These are phyloP conservation scores for Eptesicus fuscus DNA, from an alignment of 2,113 vertebrate species.

Conservation along the genomic window DNA sequence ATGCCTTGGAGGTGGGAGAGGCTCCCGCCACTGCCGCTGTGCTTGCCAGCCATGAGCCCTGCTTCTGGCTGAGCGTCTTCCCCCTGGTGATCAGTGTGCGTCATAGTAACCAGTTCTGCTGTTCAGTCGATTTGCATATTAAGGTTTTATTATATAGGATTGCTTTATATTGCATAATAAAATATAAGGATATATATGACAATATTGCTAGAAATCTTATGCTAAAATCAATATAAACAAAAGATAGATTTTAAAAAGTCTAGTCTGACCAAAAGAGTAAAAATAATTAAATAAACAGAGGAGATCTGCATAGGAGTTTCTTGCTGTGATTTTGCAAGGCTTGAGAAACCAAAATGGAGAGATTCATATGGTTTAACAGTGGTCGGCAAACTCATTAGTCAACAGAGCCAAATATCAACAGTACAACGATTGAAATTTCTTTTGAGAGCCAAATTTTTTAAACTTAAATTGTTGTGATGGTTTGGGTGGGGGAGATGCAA, in stretches of 20 bases:
- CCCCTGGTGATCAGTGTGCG: too few species aligned
- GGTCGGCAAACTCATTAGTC: too few species aligned
- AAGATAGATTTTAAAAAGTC: background rate
- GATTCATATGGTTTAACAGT: background rate
- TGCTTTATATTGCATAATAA: background rate
- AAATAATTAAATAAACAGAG: background rate
- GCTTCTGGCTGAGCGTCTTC: too few species aligned
- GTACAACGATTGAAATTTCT: too few species aligned
- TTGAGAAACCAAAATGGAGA: background rate
- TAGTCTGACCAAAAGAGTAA: background rate
- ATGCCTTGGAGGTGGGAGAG: too few species aligned
- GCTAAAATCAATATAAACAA: background rate
- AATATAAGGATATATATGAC: background rate
- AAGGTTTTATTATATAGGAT: too few species aligned
- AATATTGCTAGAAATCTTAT: background rate
- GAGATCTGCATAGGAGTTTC: background rate
- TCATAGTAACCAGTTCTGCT: too few species aligned
- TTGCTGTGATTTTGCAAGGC: background rate
- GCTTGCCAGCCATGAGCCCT: too few species aligned
- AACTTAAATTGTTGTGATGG: background rate
- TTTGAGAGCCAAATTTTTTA: too few species aligned
- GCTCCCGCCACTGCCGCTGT: too few species aligned
- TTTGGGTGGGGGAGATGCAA: background rate
- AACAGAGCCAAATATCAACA: too few species aligned
- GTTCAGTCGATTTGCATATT: too few species aligned